phyloP scores from a whole-genome alignment of 1,140 invertebrate species.

The Geopemphigus sp. region DNA sequence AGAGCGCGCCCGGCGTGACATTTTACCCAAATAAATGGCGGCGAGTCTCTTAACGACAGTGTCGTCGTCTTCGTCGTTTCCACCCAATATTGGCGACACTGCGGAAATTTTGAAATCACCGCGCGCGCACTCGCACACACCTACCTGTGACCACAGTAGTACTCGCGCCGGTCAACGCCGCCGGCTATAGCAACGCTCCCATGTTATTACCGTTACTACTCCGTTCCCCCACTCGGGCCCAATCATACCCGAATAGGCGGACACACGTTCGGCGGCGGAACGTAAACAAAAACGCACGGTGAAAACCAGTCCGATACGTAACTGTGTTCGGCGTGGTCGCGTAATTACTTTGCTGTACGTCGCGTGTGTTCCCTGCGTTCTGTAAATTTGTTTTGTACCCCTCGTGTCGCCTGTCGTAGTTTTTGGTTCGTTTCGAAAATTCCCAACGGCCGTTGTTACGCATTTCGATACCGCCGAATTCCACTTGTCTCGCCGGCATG shows the following conservation, averaged over 20 bases:
- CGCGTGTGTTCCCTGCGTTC: neutral
- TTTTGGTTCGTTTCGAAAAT: neutral
- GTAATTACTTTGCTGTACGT: neutral
- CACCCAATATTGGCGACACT: neutral
- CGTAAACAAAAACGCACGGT: conserved; percentile 42
- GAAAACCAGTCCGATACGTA: conserved; percentile 38
- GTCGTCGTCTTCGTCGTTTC: too few species aligned
- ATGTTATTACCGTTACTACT: conserved; percentile 47
- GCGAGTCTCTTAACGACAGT: neutral
- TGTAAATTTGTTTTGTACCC: neutral
- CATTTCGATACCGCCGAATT: too few species aligned
- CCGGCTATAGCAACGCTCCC: conserved; percentile 35
- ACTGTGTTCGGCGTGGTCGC: conserved; percentile 7
- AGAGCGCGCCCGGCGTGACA: too few species aligned
- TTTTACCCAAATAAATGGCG: too few species aligned
- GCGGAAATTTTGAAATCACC: neutral
- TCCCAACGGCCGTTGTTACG: too few species aligned
- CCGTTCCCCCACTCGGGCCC: conserved; percentile 4
- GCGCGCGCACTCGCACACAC: neutral
- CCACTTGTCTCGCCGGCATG: too few species aligned
- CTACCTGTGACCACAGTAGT: neutral
- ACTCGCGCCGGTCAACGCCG: conserved; percentile 27
- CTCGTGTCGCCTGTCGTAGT: neutral
- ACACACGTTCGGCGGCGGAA: conserved; percentile 26
- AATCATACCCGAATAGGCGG: too few species aligned